Evolutionary conservation across 2,888 invertebrate species (phyloP).

Genomic region (Scaptomyza parva): DNA sequence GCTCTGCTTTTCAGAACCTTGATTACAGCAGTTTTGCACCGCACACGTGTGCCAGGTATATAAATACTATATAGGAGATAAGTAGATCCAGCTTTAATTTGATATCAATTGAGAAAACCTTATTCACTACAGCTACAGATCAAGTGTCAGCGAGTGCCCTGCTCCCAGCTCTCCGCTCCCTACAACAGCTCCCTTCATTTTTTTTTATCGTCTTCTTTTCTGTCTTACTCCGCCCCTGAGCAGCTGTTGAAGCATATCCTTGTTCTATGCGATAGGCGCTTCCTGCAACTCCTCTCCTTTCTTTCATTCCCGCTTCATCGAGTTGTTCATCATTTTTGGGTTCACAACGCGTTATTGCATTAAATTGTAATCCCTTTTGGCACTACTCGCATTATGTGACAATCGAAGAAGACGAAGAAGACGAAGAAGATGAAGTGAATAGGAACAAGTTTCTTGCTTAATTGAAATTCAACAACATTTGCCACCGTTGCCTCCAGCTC

Average conservation of each 20-base stretch:
- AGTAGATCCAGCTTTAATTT: conserved; percentile 58
- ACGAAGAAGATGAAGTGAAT: background rate
- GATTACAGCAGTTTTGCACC: conserved; percentile 53
- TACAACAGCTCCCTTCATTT: background rate
- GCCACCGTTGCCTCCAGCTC: conserved; percentile 39
- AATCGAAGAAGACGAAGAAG: background rate
- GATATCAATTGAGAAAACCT: conserved; percentile 67
- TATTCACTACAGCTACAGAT: conserved; percentile 52
- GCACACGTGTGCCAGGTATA: conserved; percentile 66
- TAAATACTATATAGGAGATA: background rate
- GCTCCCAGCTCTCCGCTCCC: conserved; percentile 11
- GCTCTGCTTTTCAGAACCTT: conserved; percentile 12
- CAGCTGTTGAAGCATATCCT: conserved; percentile 48
- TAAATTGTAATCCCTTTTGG: conserved; percentile 75
- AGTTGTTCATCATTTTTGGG: conserved; percentile 31
- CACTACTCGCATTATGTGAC: conserved; percentile 35
- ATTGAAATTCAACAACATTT: conserved; percentile 74
- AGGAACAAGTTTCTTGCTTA: conserved; percentile 67
- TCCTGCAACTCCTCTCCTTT: conserved; percentile 80
- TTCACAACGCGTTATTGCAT: conserved; percentile 75
- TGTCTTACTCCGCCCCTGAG: conserved; percentile 37
- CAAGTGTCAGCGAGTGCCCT: conserved; percentile 72
- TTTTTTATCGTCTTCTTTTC: background rate
- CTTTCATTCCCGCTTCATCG: conserved; percentile 9
- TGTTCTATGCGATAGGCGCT: conserved; percentile 77